Base-by-base conservation (phyloP, 2,113 vertebrate genomes). In the Sterrhoptilus dennistouni region DNA sequence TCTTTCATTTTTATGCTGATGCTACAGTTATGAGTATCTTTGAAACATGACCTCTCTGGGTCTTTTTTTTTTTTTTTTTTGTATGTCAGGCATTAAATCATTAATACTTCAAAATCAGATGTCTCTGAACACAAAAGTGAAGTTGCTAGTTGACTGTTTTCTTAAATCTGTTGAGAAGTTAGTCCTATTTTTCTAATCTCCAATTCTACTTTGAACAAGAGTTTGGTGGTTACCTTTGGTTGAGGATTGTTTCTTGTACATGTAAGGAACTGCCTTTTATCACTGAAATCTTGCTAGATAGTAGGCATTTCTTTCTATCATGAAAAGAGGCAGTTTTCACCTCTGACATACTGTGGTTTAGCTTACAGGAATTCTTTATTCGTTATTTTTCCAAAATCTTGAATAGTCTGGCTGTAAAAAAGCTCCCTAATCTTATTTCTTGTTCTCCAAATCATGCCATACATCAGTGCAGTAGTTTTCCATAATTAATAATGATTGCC, bases 71-170 rank as follows among this genome's bases (percentile, higher is more conserved):
- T 90, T n/a, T 42, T 92, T 92, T 91, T 92, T 92, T 80, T 61
- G 35, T 85, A 56, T 97, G 84, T 66, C 50, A 95, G 82, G 50
- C 57, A 95, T 96, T 93, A 96, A 95, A 96, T 97, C 81, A 94
- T 92, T 94, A 95, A 92, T 87, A 42, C 88, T 96, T 89, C 90
- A 85, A 96, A 96, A 96, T 92, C 94, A 87, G 29, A 65, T 92
- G 44, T 78, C 56, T 83, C 93, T 95, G 82, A 96, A 83, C 24
- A 28, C 66, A 47, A 87, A 95, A 93, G 66, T 47, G 40, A 85
- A 92, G 50, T 82, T 85, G 57, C 76, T 92, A 47, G 59, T 77
- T 94, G 83, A 81, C 21, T 64, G 24, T 28, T 90, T 96, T 87
- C 63, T 94, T 90, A 72, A 92, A 83, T 82, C 91, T 92, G 14